Base-by-base conservation (phyloP, 2,113 vertebrate species). In the Gracilinanus agilis region DNA sequence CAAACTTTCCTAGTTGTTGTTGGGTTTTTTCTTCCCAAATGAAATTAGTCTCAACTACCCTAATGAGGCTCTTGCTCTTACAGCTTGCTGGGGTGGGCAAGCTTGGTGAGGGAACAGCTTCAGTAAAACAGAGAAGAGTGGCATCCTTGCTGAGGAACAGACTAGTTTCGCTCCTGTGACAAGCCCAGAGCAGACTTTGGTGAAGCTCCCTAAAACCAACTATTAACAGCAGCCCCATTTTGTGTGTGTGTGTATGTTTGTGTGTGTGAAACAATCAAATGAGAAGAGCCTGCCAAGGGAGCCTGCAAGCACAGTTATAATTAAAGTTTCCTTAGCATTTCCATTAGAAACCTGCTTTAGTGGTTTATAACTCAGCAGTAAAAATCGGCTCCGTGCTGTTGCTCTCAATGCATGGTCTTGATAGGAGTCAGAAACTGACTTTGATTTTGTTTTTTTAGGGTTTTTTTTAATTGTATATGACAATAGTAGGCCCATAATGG, bases 291-390 rank as follows among this genome's bases (percentile, higher is more conserved):
- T 8, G 88, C 95, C 97, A 94, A 96, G 96, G 93, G 97, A 98
- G 91, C 96, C 95, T 95, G 96, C 54, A 56, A 97, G 96, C 96
- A 97, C 53, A 91, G 94, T 98, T 98, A 98, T 96, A 98, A 98
- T 98, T 98, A 98, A 97, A 96, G 88, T 97, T 98, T 96, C 97
- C 96, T 98, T 96, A 97, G 95, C 56, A 92, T 97, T 98, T 98
- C 97, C 96, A 97, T 98, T 97, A 98, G 95, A 97, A 98, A 97
- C 96, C 75, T 94, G 88, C 53, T 97, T 96, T 44, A 88, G 96
- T 93, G 97, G 96, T 96, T 98, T 97, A 27, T 2, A 95, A 93
- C 92, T 97, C 96, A 23, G 92, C 92, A 94, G 88, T 92, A 97
- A 96, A 97, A 97, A 90, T 40, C 0, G 13, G 27, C 53, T 94